A percentile compares a stretch with the other conserved stretches of the same genome.
Conservation (phyloP, 2,797 vertebrate genomes). For the Falco cherrug region DNA sequence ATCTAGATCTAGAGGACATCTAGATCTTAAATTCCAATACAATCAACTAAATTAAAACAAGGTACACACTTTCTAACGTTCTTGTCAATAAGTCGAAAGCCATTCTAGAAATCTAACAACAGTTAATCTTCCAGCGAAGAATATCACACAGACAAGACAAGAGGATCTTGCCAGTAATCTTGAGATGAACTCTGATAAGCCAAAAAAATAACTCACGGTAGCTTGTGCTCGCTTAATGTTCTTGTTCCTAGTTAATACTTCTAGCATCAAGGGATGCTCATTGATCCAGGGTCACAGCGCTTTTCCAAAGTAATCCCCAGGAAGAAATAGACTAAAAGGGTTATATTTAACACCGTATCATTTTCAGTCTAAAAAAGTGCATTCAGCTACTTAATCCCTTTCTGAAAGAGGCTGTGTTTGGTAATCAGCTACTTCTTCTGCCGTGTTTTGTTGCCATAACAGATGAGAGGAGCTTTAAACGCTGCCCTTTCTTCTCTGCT, state of each 20-base stretch:
- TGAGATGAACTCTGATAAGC: background rate
- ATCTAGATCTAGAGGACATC: background rate
- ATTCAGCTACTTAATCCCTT: constrained; percentile 57
- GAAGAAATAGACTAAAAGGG: background rate
- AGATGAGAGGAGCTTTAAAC: constrained; percentile 52
- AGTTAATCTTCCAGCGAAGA: background rate
- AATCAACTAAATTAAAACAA: background rate
- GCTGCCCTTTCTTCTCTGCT: constrained; percentile 65
- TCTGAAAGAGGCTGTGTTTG: constrained; percentile 13
- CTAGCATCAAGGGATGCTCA: background rate
- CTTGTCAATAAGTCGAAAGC: background rate
- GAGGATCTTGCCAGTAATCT: background rate
- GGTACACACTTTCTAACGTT: background rate
- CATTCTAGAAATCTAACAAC: background rate
- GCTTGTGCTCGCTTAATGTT: background rate
- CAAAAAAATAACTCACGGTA: background rate
- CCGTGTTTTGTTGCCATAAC: constrained; percentile 48
- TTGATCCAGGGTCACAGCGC: background rate
- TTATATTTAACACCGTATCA: background rate
- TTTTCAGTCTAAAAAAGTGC: constrained; percentile 10
- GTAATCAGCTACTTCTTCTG: constrained; percentile 8
- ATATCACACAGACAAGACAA: background rate
- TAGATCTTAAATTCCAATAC: background rate
- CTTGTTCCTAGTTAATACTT: background rate
- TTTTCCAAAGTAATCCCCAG: background rate